phyloP scores from a whole-genome alignment of 2,113 vertebrate genomes.

The pig (Sus scrofa) region T2T-Sscrofa CM000812.6:251807001-251807500 shows the following conservation, averaged over 20 bases:
- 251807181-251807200: not conserved
- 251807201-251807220: not conserved
- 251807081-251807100: not conserved
- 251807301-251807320: not conserved
- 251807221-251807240: conserved; percentile 52
- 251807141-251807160: not conserved
- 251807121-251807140: not conserved
- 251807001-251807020: not conserved
- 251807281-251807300: conserved; percentile 51
- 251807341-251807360: conserved; percentile 71
- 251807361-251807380: not conserved
- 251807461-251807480: not conserved
- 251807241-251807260: not conserved
- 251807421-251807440: not conserved
- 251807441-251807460: not conserved
- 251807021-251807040: not conserved
- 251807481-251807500: not conserved
- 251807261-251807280: conserved; percentile 29
- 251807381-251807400: not conserved
- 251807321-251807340: not conserved
- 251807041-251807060: not conserved
- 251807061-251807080: rapidly evolving
- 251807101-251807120: no score
- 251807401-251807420: not conserved
- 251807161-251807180: not conserved